phyloP scores from a whole-genome alignment of 2,113 vertebrate genomes.

The Callaeas wilsoni region DNA sequence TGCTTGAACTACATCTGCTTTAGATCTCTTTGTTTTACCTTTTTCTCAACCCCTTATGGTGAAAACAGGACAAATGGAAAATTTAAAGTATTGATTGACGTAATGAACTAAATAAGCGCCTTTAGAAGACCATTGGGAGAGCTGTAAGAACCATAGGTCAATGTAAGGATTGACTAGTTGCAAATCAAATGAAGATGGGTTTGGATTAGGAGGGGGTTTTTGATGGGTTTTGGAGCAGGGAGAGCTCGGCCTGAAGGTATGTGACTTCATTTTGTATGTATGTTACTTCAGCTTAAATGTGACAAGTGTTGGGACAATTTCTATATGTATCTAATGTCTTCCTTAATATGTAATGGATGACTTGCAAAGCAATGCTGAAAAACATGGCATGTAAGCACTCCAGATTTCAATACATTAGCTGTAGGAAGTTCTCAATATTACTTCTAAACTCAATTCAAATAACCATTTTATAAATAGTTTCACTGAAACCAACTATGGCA shows the following conservation, averaged over 20 bases:
- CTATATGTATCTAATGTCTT: not conserved
- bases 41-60: not conserved
- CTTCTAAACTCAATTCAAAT: not conserved
- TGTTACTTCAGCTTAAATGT: not conserved
- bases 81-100: not conserved
- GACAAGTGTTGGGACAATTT: not conserved
- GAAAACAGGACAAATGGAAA: not conserved
- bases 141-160: not conserved
- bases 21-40: not conserved
- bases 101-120: not conserved
- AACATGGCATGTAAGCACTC: not conserved
- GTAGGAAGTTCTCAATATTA: not conserved
- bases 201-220: not conserved
- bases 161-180: not conserved
- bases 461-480: not conserved
- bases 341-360: not conserved
- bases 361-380: not conserved
- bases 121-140: not conserved
- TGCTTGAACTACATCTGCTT: not conserved
- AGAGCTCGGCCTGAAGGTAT: not conserved
- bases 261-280: not conserved
- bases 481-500: not conserved
- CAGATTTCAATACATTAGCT: not conserved
- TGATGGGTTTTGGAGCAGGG: not conserved
- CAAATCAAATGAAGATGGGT: not conserved